Evolutionary conservation across 2,888 invertebrate genomes (phyloP), one percentile per base, ranked within the genome.

Genomic region (Uloborus plumipes): DNA sequence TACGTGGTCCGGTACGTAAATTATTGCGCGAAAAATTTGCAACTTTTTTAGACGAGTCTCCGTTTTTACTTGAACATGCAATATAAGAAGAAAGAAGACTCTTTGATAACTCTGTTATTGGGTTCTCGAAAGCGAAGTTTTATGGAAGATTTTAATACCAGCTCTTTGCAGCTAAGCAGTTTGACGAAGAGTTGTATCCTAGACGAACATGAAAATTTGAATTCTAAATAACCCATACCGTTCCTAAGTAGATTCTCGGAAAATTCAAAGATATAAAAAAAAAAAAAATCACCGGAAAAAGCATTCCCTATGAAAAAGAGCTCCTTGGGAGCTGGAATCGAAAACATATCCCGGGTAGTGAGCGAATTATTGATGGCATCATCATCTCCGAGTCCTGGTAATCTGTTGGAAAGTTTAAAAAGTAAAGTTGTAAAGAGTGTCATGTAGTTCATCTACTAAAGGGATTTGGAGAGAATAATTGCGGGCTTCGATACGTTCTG

Each of bases 401-500:
- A 82, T 82, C 82, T 76, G 73, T 70, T 71, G 76, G 71, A 76
- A 82, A 82, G 75, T 82, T 82, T 82, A 76, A 82, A 82, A 82
- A 82, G 77, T 72, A 76, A 76, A 71, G 76, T 76, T 72, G 76
- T 76, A 76, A 81, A 82, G 82, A 82, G 82, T 83, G 73, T 66
- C 77, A 67, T 83, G 82, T 83, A 83, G 77, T 83, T 83, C 82
- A 73, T 83, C 83, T 83, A 77, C 77, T 83, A 67, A 83, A 73
- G 83, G 82, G 83, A 77, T 83, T 83, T 83, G 66, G 51, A 67
- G 83, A 83, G 83, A 83, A 83, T 83, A 83, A 83, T 83, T 83
- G 83, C 69, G 75, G 83, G 77, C 77, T 73, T 51, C 70, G 73
- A 83, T 83, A 66, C 69, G 77, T 75, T 83, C 77, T 83, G 83